These are phyloP conservation scores for Drosophila novamexicana DNA, from an alignment of 1,140 invertebrate species.

Conservation along the genomic window DNA sequence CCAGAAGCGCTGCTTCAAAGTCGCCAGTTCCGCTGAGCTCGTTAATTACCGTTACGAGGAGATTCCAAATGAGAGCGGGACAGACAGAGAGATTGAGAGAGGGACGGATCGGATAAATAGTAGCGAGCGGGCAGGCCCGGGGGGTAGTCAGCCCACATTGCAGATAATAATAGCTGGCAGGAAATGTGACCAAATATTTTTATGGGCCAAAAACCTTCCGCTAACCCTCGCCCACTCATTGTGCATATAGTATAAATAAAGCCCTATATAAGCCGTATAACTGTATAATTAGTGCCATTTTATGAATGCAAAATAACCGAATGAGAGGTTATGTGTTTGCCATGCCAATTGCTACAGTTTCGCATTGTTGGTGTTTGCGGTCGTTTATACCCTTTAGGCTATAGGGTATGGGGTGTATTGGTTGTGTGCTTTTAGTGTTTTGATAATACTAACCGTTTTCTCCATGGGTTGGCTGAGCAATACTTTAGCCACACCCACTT, in stretches of 20 bases:
- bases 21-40: slow-evolving; percentile 79
- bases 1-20: slow-evolving; percentile 64
- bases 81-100: slow-evolving; percentile 3
- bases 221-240: background rate
- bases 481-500: too few species aligned
- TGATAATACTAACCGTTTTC: too few species aligned
- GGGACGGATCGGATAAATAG: background rate
- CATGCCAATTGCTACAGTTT: slow-evolving; percentile 42
- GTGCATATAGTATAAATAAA: slow-evolving; percentile 20
- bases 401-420: background rate
- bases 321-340: slow-evolving; percentile 65
- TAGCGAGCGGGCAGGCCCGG: background rate
- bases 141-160: background rate
- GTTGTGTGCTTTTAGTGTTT: background rate
- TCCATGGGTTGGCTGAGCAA: too few species aligned
- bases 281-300: slow-evolving; percentile 79
- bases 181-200: slow-evolving; percentile 70
- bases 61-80: slow-evolving; percentile 1
- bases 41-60: slow-evolving; percentile 72
- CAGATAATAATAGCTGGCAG: slow-evolving; percentile 62
- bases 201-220: slow-evolving; percentile 33
- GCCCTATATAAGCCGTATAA: slow-evolving; percentile 62
- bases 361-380: slow-evolving; percentile 14
- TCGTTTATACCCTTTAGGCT: background rate
- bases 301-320: slow-evolving; percentile 72